Conservation (phyloP, 1,140 invertebrate genomes). For the Camponotus floridanus region DNA sequence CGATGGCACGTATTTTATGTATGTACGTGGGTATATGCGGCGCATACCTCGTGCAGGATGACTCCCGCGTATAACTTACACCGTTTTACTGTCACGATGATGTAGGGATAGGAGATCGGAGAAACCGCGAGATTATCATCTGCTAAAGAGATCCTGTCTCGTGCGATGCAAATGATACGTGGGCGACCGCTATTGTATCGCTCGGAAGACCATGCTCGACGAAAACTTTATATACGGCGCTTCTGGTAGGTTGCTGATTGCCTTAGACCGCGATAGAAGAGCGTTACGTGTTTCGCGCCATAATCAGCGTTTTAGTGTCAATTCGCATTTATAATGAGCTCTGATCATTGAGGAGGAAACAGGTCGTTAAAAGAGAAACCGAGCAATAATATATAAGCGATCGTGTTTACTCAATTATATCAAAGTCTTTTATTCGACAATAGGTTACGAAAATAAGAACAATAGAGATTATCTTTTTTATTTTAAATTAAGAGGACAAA, state of each 20-base stretch:
- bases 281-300: neutral
- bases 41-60: constrained; percentile 11
- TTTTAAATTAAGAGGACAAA: too few relatives aligned
- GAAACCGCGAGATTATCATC: constrained; percentile 49
- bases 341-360: neutral
- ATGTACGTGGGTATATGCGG: constrained; percentile 14
- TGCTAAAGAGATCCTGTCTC: constrained; percentile 11
- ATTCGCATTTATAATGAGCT: neutral
- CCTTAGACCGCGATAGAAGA: neutral
- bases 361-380: neutral
- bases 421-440: neutral
- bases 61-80: constrained; percentile 41
- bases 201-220: constrained; percentile 13
- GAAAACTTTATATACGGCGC: neutral
- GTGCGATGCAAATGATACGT: constrained; percentile 41
- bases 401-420: neutral
- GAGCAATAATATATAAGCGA: neutral
- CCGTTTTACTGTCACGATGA: constrained; percentile 24
- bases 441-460: too few relatives aligned
- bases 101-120: neutral
- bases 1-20: constrained; percentile 21
- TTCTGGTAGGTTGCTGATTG: constrained; percentile 7
- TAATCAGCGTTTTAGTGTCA: neutral
- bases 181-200: constrained; percentile 36
- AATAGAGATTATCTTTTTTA: too few relatives aligned